Evolutionary conservation across 35 echinoderm and acorn worm species (phyloP).

Genomic region (Amphiura filiformis): DNA sequence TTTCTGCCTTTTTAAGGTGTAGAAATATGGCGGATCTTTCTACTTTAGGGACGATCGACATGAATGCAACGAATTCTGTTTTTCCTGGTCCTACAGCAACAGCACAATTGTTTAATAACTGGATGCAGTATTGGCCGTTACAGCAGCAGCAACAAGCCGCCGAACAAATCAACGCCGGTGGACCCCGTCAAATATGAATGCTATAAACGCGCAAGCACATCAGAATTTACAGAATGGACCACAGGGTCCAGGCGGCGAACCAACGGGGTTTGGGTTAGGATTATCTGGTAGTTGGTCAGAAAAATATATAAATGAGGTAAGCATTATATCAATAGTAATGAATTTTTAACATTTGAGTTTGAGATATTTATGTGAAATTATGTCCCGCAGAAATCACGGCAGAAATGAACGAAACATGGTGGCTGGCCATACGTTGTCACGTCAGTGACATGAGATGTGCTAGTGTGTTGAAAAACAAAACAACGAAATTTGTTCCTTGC

Average conservation of each 20-base stretch:
- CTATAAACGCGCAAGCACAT: background rate
- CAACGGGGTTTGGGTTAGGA: constrained; percentile 34
- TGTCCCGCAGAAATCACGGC: too few species aligned
- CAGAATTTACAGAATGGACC: constrained; percentile 18
- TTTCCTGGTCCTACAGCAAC: constrained; percentile 21
- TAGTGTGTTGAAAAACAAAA: too few species aligned
- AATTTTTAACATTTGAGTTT: too few species aligned
- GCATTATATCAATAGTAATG: too few species aligned
- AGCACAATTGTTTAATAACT: constrained; percentile 34
- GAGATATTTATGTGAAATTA: too few species aligned
- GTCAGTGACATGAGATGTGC: too few species aligned
- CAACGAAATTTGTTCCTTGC: too few species aligned
- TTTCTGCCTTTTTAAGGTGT: background rate
- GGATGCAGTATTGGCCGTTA: constrained; percentile 36
- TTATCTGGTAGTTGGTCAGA: constrained; percentile 72
- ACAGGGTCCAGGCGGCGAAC: background rate
- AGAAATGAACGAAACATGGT: too few species aligned
- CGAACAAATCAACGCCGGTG: constrained; percentile 2
- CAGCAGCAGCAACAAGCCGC: constrained; percentile 29
- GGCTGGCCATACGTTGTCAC: too few species aligned
- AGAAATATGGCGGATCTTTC: constrained; percentile 44
- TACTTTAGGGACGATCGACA: constrained; percentile 23
- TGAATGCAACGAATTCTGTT: constrained; percentile 30
- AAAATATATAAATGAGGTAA: constrained; percentile 76
- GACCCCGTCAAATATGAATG: constrained; percentile 4